phyloP scores from a whole-genome alignment of 2,113 vertebrate species.

The Picathartes gymnocephalus region DNA sequence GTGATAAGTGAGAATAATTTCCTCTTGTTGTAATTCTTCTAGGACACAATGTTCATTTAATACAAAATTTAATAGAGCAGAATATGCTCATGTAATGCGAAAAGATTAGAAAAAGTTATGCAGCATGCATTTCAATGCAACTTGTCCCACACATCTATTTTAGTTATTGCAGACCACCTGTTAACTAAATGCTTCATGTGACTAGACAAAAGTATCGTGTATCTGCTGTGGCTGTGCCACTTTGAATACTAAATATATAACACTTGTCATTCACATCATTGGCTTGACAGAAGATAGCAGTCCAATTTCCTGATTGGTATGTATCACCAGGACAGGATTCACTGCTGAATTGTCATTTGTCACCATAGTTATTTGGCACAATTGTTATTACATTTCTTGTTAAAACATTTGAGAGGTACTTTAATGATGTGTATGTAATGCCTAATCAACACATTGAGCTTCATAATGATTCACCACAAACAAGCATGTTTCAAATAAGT shows the following conservation, averaged over 20 bases:
- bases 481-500: not conserved
- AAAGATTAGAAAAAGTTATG: constrained; percentile 2
- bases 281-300: not conserved
- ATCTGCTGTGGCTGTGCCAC: not conserved
- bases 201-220: not conserved
- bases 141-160: not conserved
- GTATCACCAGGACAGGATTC: not conserved
- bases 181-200: not conserved
- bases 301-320: not conserved
- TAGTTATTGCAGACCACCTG: not conserved
- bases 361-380: too few relatives aligned
- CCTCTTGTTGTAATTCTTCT: not conserved
- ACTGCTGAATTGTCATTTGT: not conserved
- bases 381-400: not conserved
- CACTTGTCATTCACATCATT: not conserved
- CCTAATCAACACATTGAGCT: not conserved
- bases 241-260: not conserved
- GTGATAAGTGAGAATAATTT: constrained; percentile 43
- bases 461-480: not conserved
- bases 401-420: not conserved
- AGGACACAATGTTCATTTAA: constrained; percentile 17
- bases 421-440: not conserved
- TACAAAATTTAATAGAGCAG: constrained; percentile 16
- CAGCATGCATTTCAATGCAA: not conserved
- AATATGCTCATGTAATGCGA: not conserved